A percentile compares a stretch with the other conserved stretches of the same genome.
phyloP scores from a whole-genome alignment of 2,888 invertebrate species.

The Reticulitermes lucifugus region DNA sequence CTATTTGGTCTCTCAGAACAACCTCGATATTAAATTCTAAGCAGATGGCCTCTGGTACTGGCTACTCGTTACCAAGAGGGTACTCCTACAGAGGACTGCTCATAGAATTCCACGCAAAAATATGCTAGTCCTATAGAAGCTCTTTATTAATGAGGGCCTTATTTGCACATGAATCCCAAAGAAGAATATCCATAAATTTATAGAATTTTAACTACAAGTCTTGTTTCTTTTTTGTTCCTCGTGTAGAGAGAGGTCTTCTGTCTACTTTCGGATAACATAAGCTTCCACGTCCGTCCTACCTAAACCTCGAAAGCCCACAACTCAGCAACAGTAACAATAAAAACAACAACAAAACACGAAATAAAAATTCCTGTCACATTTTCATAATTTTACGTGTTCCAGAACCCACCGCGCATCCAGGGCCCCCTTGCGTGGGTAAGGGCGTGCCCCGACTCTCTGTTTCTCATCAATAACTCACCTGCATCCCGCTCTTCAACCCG shows the following conservation, averaged over 20 bases:
- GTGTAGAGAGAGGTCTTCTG: not conserved
- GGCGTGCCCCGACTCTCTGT: conserved; percentile 22
- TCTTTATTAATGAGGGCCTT: not conserved
- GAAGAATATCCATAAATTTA: not conserved
- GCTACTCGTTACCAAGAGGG: too few species aligned
- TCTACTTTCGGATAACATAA: not conserved
- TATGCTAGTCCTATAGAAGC: too few species aligned
- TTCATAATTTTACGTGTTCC: conserved; percentile 34
- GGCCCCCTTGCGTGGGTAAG: conserved; percentile 14
- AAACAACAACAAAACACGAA: conserved; percentile 6
- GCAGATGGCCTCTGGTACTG: too few species aligned
- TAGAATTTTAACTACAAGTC: not conserved
- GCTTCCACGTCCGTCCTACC: not conserved
- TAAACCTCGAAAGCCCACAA: conserved; percentile 5
- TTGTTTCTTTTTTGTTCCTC: not conserved
- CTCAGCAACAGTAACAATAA: conserved; percentile 3
- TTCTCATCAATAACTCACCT: conserved; percentile 31
- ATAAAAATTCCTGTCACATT: conserved; percentile 34
- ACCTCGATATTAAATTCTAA: too few species aligned
- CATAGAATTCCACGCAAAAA: too few species aligned
- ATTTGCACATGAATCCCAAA: not conserved
- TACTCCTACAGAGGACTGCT: too few species aligned
- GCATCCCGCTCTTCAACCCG: conserved; percentile 1
- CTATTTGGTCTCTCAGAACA: too few species aligned
- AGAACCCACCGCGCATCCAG: not conserved